Evolutionary conservation across 2,888 invertebrate species (phyloP).

Genomic region (Leptinotarsa tumamoca): DNA sequence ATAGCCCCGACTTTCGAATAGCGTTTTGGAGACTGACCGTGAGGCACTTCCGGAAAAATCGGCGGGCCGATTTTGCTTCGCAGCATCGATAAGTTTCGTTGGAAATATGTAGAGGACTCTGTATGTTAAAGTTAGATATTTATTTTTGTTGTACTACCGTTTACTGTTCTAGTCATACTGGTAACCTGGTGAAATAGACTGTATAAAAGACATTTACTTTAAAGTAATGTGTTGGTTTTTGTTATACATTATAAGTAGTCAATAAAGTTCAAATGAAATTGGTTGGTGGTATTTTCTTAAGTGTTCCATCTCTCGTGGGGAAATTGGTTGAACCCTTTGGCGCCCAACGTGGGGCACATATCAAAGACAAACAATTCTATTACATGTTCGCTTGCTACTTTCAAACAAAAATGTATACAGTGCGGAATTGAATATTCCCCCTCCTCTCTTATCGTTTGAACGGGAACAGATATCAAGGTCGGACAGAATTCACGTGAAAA

Average conservation of each 20-base stretch:
- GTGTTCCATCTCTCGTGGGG: no score
- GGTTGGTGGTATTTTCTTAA: neutral
- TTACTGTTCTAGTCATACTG: slow-evolving; percentile 37
- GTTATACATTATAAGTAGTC: slow-evolving; percentile 3
- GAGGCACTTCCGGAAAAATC: slow-evolving; percentile 72
- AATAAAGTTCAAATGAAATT: neutral
- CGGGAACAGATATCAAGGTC: no score
- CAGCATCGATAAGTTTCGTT: slow-evolving; percentile 59
- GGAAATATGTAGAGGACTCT: slow-evolving; percentile 10
- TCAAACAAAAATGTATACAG: no score
- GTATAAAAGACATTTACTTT: slow-evolving; percentile 31
- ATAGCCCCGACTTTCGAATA: slow-evolving; percentile 86
- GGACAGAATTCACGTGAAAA: no score
- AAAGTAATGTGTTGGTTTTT: slow-evolving; percentile 11
- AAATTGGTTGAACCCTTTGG: neutral
- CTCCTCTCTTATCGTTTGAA: no score
- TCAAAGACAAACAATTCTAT: no score
- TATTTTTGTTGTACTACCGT: slow-evolving; percentile 26
- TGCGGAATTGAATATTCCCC: no score
- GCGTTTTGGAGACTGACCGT: slow-evolving; percentile 89
- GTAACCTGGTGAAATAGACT: slow-evolving; percentile 38
- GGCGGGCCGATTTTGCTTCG: slow-evolving; percentile 61
- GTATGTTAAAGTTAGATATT: slow-evolving; percentile 1
- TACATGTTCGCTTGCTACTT: no score
- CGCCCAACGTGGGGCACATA: neutral